Conservation (phyloP, 2,797 vertebrate genomes). For the Anisognathus igniventris region DNA sequence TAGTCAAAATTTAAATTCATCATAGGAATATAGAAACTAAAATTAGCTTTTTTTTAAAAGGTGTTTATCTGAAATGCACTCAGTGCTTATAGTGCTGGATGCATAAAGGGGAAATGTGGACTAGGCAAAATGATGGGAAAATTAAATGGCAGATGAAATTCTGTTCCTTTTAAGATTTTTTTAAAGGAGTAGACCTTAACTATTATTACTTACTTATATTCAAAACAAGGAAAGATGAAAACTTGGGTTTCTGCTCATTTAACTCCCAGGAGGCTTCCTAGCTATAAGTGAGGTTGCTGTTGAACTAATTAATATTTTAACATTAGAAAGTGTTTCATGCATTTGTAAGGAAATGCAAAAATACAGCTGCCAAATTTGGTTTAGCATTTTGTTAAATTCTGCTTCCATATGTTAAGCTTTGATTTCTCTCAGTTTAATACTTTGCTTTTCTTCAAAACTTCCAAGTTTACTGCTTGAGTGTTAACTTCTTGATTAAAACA, state of each 20-base stretch:
- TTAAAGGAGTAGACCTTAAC: neutral
- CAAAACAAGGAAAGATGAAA: neutral
- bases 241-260: neutral
- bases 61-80: neutral
- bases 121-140: neutral
- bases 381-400: neutral
- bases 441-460: neutral
- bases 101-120: neutral
- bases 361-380: neutral
- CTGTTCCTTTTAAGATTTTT: neutral
- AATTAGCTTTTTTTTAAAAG: neutral
- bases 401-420: neutral
- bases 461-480: neutral
- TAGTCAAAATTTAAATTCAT: neutral
- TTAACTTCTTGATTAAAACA: neutral
- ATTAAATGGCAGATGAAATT: neutral
- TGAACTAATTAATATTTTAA: slow-evolving; percentile 15
- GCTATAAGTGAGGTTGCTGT: neutral
- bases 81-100: neutral
- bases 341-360: neutral
- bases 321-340: neutral
- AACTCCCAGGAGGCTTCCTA: neutral
- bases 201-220: neutral
- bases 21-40: neutral
- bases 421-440: neutral